Evolutionary conservation across 2,888 invertebrate genomes (phyloP).

Genomic region (Disparrhopalites patrizii): DNA sequence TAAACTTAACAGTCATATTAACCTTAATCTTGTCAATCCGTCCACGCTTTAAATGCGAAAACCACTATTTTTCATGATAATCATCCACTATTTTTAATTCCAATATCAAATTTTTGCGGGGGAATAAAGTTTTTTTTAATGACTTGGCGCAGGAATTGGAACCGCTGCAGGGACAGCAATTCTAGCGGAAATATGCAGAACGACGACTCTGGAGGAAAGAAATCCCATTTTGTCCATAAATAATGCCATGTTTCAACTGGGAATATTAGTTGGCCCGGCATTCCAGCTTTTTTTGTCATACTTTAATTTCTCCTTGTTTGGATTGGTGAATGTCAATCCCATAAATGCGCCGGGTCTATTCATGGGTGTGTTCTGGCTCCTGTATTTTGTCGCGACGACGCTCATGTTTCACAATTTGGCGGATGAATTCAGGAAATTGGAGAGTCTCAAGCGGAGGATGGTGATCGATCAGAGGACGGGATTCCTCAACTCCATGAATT

Average conservation of each 20-base stretch:
- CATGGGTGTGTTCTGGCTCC: conserved; percentile 52
- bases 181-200: not conserved
- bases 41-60: too few species aligned
- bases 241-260: not conserved
- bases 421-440: conserved; percentile 28
- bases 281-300: conserved; percentile 11
- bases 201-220: not conserved
- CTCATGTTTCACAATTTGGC: conserved; percentile 41
- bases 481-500: not conserved
- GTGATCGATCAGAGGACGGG: not conserved
- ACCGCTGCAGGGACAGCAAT: not conserved
- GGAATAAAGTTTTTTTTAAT: too few species aligned
- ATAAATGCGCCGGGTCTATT: conserved; percentile 53
- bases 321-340: conserved; percentile 51
- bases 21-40: too few species aligned
- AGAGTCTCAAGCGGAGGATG: not conserved
- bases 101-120: too few species aligned
- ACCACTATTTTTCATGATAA: too few species aligned
- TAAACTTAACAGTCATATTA: too few species aligned
- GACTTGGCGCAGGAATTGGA: not conserved
- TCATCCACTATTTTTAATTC: too few species aligned
- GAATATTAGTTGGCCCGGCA: not conserved
- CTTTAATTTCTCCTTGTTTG: conserved; percentile 46
- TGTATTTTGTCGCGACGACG: conserved; percentile 38
- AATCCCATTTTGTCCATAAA: not conserved